phyloP scores from a whole-genome alignment of 2,113 vertebrate genomes.

The Platichthys flesus region DNA sequence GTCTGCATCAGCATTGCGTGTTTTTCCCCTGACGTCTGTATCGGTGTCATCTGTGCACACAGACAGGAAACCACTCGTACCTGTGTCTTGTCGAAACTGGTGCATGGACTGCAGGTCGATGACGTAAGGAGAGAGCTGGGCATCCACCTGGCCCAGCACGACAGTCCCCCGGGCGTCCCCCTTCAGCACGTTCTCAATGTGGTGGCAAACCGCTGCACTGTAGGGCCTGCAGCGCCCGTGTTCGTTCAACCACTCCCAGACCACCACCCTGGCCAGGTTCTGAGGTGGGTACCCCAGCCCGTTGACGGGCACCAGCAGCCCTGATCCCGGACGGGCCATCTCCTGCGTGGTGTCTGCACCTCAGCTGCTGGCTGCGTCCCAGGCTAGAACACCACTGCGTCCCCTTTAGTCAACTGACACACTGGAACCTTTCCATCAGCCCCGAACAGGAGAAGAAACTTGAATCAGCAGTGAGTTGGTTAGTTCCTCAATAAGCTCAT shows the following conservation, averaged over 20 bases:
- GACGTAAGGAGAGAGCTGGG: slow-evolving; percentile 92
- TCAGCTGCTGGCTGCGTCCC: slow-evolving; percentile 41
- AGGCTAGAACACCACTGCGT: slow-evolving; percentile 56
- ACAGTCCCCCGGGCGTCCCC: slow-evolving; percentile 90
- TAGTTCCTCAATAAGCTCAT: slow-evolving; percentile 57
- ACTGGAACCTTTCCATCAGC: slow-evolving; percentile 49
- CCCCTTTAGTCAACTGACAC: slow-evolving; percentile 68
- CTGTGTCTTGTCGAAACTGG: slow-evolving; percentile 97
- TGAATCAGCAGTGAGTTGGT: slow-evolving; percentile 34
- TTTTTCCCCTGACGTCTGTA: not conserved
- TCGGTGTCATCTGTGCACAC: not conserved
- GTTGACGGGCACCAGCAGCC: slow-evolving; percentile 74
- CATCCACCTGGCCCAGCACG: slow-evolving; percentile 92
- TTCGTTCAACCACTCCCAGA: slow-evolving; percentile 98
- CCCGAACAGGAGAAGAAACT: slow-evolving; percentile 32
- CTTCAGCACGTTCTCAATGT: slow-evolving; percentile 93
- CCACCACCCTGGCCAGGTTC: slow-evolving; percentile 93
- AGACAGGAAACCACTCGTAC: slow-evolving; percentile 76
- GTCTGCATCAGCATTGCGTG: not conserved
- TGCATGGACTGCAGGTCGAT: slow-evolving; percentile 98
- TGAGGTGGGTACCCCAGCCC: slow-evolving; percentile 90
- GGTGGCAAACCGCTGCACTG: slow-evolving; percentile 92
- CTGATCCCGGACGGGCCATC: slow-evolving; percentile 82
- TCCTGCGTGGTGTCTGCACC: slow-evolving; percentile 42
- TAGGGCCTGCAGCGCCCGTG: slow-evolving; percentile 95